phyloP scores from a whole-genome alignment of 2,797 vertebrate species.

The Cryptoblepharus egeriae region DNA sequence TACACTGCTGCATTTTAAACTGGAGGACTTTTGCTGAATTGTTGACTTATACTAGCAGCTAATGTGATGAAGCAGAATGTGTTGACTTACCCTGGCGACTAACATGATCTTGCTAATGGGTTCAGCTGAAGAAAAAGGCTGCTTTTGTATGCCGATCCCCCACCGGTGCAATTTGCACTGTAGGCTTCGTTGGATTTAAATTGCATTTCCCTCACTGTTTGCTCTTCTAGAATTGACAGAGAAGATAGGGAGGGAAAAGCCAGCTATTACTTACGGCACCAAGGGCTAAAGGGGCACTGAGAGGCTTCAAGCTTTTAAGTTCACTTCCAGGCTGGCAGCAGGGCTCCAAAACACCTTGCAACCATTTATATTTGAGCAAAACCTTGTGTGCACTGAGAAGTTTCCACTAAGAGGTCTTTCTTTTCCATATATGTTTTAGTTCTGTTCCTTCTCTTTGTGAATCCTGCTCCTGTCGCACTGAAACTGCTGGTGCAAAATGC shows the following conservation, averaged over 20 bases:
- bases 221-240: conserved; percentile 11
- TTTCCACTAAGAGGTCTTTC: too few relatives aligned
- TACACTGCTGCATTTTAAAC: background rate
- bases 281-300: background rate
- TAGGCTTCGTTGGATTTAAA: conserved; percentile 13
- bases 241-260: background rate
- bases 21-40: conserved; percentile 30
- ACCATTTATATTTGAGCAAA: background rate
- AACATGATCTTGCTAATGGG: conserved; percentile 18
- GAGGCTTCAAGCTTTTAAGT: conserved; percentile 1
- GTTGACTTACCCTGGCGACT: conserved; percentile 3
- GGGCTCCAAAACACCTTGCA: background rate
- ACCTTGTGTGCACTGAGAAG: background rate
- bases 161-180: conserved; percentile 26
- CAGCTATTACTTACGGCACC: background rate
- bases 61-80: conserved; percentile 13
- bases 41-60: conserved; percentile 28
- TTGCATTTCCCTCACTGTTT: conserved; percentile 12
- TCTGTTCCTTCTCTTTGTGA: too few relatives aligned
- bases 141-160: background rate
- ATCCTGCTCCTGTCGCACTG: background rate
- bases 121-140: background rate
- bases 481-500: background rate
- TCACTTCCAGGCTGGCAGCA: background rate
- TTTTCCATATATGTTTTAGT: too few relatives aligned